Evolutionary conservation across 2,797 vertebrate species (phyloP).

Genomic region (Urophycis tenuis): DNA sequence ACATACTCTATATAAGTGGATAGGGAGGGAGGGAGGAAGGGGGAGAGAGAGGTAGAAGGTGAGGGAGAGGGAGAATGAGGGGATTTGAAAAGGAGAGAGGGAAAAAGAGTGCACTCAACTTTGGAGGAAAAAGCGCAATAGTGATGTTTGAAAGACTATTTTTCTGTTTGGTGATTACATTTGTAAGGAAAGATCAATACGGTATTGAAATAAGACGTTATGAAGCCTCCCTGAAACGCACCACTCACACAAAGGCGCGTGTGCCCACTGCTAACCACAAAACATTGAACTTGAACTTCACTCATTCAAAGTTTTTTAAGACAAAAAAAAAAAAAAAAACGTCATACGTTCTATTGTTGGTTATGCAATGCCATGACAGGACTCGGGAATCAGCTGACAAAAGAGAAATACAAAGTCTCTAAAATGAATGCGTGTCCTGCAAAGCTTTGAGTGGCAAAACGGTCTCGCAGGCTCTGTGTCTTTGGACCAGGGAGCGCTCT

Average conservation of each 20-base stretch:
- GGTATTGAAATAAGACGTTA: not conserved
- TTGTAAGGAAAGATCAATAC: not conserved
- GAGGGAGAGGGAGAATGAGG: conserved; percentile 9
- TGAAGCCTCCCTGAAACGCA: not conserved
- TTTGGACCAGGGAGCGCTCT: too few species aligned
- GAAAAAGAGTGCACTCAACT: conserved; percentile 28
- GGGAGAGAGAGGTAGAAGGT: conserved; percentile 24
- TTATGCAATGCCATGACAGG: not conserved
- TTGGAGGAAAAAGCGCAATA: conserved; percentile 15
- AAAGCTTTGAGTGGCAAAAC: too few species aligned
- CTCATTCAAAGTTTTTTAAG: not conserved
- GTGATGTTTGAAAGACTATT: conserved; percentile 8
- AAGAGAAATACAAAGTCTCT: too few species aligned
- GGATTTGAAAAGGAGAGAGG: conserved; percentile 19
- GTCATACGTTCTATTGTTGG: not conserved
- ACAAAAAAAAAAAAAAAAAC: not conserved
- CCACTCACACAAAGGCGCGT: not conserved
- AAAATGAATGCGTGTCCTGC: not conserved
- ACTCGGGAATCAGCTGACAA: not conserved
- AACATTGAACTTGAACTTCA: not conserved
- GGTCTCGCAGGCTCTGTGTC: too few species aligned
- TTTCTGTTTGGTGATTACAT: not conserved
- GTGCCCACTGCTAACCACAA: conserved; percentile 19
- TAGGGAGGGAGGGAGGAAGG: too few species aligned
- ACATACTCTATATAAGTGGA: too few species aligned